Evolutionary conservation across 2,888 invertebrate species (phyloP), one percentile per base, ranked within the genome.

Genomic region (Perizoma affinitatum): DNA sequence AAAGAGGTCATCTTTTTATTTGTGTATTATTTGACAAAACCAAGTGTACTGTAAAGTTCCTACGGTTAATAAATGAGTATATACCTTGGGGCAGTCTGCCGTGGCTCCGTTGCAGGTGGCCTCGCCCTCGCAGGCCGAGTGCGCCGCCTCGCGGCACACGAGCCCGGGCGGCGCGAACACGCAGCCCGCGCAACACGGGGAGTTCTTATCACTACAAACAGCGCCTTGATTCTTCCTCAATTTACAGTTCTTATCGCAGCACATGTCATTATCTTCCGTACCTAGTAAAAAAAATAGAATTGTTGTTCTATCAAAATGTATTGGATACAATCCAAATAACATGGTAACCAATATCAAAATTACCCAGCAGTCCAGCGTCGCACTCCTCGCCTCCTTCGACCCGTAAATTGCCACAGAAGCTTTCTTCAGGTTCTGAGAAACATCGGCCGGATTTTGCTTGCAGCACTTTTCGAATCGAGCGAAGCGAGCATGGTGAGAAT

Each of bases 381-480:
- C 99, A 99, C 84, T 99, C 97, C 84, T 99, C 99, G 68, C 97
- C 98, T 4, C 97, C 97, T 85, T 99, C 98, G 0, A 99, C 98
- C 8, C 98, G 94, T 67, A 98, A 93, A 92, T 99, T 99, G 6
- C 99, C 99, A 85, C 99, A 99, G 88, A 98, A 98, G 55, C 98
- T 97, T 88, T 97, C 97, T 84, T 98, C 97, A 0, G 98, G 98
- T 88, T 98, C 98, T 0, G 97, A 97, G 84, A 98, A 98, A 82
- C 97, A 98, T 53, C 97, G 94, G 0, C 97, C 96, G 0, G 98
- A 97, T 87, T 98, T 99, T 0, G 97, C 97, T 86, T 97, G 96
- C 55, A 99, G 89, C 42, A 99, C 98, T 88, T 98, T 97, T 54
- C 97, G 95, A 67, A 99, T 98, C 0, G 98, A 98, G 33, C 98